Conservation (phyloP, 2,797 vertebrate species). For the Rhabdomys pumilio region DNA sequence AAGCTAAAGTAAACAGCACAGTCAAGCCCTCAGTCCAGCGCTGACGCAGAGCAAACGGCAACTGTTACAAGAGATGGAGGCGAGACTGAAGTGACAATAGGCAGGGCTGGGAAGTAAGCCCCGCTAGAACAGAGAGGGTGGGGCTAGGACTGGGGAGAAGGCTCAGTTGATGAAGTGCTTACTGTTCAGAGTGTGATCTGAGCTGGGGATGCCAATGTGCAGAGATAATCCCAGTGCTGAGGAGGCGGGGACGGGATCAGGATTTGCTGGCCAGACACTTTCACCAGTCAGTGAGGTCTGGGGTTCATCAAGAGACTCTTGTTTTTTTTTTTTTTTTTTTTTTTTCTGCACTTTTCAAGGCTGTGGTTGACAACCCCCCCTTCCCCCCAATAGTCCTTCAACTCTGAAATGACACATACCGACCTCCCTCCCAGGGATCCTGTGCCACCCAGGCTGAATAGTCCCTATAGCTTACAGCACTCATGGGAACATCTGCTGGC, state of each 20-base stretch:
- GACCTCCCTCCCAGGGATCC: background rate
- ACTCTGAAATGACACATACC: background rate
- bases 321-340: background rate
- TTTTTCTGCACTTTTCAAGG: background rate
- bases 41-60: background rate
- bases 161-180: background rate
- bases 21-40: background rate
- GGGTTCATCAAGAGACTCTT: background rate
- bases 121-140: accelerated
- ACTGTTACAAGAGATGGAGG: background rate
- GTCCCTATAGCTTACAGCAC: background rate
- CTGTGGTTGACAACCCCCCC: background rate
- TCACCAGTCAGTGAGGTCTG: background rate
- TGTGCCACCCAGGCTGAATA: background rate
- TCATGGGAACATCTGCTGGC: background rate
- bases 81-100: background rate
- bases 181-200: background rate
- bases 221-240: background rate
- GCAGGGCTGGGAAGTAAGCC: background rate
- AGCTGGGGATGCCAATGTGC: background rate
- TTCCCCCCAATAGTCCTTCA: accelerated
- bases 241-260: background rate
- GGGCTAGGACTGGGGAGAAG: background rate
- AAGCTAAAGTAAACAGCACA: background rate
- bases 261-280: background rate